Conservation (phyloP, 2,113 vertebrate genomes). For the Heterocephalus glaber region DNA sequence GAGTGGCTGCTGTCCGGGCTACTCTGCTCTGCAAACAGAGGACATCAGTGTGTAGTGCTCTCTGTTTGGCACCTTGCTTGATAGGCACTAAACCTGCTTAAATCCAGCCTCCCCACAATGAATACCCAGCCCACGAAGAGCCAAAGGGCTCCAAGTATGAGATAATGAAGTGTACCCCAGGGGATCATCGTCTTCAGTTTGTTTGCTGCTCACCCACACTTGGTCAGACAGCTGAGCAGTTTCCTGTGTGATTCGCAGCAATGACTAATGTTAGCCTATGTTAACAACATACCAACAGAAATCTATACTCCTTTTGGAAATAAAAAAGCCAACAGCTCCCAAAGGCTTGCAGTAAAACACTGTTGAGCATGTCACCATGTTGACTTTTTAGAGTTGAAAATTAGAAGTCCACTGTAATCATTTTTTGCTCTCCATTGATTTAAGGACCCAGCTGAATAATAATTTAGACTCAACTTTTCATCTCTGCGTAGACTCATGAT, state of each 20-base stretch:
- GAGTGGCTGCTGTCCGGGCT: not conserved
- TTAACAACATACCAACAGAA: not conserved
- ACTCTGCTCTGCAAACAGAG: not conserved
- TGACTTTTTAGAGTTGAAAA: slow-evolving; percentile 85
- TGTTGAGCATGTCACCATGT: slow-evolving; percentile 77
- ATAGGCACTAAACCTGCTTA: slow-evolving; percentile 24
- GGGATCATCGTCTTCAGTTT: not conserved
- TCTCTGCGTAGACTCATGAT: slow-evolving; percentile 81
- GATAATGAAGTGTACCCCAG: slow-evolving; percentile 40
- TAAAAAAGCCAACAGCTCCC: slow-evolving; percentile 79
- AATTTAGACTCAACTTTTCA: slow-evolving; percentile 85
- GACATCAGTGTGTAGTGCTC: not conserved
- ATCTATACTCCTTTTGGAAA: slow-evolving; percentile 71
- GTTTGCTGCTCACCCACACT: slow-evolving; percentile 51
- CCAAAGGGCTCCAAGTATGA: not conserved
- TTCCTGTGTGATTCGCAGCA: slow-evolving; percentile 59
- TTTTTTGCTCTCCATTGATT: slow-evolving; percentile 84
- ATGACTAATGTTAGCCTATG: slow-evolving; percentile 69
- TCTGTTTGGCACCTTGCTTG: slow-evolving; percentile 40
- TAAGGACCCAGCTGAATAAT: slow-evolving; percentile 82
- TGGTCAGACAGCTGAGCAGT: slow-evolving; percentile 52
- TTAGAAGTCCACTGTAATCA: slow-evolving; percentile 83
- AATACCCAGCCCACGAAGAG: not conserved
- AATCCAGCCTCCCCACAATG: not conserved
- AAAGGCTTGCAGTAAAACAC: slow-evolving; percentile 79